Evolutionary conservation across 2,888 invertebrate species (phyloP).

Genomic region (Limnephilus rhombicus): DNA sequence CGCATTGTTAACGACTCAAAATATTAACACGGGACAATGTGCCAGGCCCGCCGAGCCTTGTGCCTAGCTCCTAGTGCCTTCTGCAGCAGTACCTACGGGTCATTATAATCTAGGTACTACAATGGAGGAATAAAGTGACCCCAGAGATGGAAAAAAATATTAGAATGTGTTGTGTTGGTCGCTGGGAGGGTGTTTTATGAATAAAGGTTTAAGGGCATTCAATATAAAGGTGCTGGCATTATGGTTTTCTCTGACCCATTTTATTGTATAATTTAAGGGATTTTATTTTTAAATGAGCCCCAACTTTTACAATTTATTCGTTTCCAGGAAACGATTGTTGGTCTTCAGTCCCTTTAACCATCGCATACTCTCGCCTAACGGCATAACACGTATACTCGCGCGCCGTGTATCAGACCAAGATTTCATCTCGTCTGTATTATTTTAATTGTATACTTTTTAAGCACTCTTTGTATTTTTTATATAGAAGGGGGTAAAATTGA

Average conservation of each 20-base stretch:
- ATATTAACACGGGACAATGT: conserved; percentile 35
- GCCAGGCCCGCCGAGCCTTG: not conserved
- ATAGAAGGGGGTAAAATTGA: too few species aligned
- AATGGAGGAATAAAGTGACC: not conserved
- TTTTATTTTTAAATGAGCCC: not conserved
- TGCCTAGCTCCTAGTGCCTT: not conserved
- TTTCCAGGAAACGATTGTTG: too few species aligned
- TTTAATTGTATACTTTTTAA: too few species aligned
- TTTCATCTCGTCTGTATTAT: too few species aligned
- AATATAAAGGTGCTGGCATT: not conserved
- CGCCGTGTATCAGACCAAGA: too few species aligned
- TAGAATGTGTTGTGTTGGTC: too few species aligned
- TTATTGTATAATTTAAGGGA: not conserved
- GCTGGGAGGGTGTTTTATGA: not conserved
- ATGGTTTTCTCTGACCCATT: not conserved
- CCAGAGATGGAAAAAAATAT: not conserved
- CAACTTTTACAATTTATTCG: not conserved
- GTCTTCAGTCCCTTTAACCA: too few species aligned
- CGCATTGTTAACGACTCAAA: conserved; percentile 56
- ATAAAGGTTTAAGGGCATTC: not conserved
- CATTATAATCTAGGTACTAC: conserved; percentile 25
- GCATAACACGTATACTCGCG: too few species aligned
- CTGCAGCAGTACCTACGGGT: not conserved
- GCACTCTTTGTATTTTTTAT: too few species aligned
- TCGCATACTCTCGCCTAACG: too few species aligned